These are phyloP conservation scores for Griposia aprilina DNA, from an alignment of 2,888 invertebrate species.

Conservation along the genomic window DNA sequence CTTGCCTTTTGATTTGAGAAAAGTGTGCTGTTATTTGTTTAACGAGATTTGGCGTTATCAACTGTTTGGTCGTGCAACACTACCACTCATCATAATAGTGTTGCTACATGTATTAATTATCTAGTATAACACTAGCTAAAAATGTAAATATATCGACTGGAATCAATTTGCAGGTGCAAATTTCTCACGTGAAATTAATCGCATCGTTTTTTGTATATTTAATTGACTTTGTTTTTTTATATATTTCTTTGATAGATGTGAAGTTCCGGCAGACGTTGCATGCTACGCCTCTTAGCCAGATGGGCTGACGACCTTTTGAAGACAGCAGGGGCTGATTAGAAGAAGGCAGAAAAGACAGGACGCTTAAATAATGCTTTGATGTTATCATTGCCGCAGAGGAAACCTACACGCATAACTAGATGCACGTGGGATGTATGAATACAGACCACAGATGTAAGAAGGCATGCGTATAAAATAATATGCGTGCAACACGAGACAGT, in stretches of 20 bases:
- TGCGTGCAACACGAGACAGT: too few species aligned
- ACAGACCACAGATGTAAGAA: not conserved
- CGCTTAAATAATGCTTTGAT: not conserved
- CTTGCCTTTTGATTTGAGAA: constrained; percentile 31
- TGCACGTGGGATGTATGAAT: not conserved
- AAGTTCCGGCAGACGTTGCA: not conserved
- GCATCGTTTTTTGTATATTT: not conserved
- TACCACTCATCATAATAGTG: too few species aligned
- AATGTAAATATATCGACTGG: not conserved
- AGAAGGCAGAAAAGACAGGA: too few species aligned
- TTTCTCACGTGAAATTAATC: not conserved
- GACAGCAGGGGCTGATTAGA: not conserved
- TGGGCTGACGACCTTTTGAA: constrained; percentile 12
- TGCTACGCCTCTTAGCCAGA: constrained; percentile 24
- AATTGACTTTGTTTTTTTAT: not conserved
- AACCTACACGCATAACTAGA: not conserved
- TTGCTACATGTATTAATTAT: not conserved
- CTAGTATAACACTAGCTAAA: not conserved
- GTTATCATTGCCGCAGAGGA: not conserved
- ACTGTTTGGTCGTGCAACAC: too few species aligned
- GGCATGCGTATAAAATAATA: too few species aligned
- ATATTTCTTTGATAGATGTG: constrained; percentile 1
- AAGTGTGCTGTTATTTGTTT: constrained; percentile 21
- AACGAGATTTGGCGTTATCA: not conserved
- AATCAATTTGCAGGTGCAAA: not conserved